A percentile compares a stretch with the other conserved stretches of the same genome.
Conservation (phyloP, 2,888 invertebrate species). For the Stictocephala bisonia region DNA sequence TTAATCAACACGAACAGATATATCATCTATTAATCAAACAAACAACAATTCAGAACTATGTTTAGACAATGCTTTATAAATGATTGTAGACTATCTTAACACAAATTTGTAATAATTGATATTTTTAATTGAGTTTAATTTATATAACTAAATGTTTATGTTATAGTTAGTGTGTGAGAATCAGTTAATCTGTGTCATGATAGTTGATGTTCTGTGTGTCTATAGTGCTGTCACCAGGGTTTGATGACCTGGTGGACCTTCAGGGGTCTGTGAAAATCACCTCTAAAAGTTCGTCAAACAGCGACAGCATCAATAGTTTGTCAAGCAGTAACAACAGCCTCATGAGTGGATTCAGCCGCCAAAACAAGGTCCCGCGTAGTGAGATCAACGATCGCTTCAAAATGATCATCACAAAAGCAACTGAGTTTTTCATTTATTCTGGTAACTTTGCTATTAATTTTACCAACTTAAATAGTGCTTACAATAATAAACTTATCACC, state of each 20-base stretch:
- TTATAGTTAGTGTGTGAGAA: too few species aligned
- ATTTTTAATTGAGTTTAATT: too few species aligned
- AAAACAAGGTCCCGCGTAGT: constrained; percentile 48
- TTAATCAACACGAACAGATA: too few species aligned
- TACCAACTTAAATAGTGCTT: not conserved
- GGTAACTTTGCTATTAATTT: constrained; percentile 54
- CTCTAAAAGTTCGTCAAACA: constrained; percentile 37
- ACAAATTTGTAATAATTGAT: too few species aligned
- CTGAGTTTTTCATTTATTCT: constrained; percentile 66
- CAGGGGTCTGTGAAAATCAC: not conserved
- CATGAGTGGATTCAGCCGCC: not conserved
- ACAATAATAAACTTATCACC: too few species aligned
- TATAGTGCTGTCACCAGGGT: constrained; percentile 25
- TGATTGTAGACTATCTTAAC: too few species aligned
- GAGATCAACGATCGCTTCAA: constrained; percentile 67
- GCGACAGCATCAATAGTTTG: constrained; percentile 33
- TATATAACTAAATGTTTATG: too few species aligned
- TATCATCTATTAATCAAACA: too few species aligned
- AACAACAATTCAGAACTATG: too few species aligned
- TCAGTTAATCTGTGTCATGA: not conserved
- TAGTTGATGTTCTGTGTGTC: not conserved
- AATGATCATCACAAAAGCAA: constrained; percentile 67
- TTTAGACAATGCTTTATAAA: too few species aligned
- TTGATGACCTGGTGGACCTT: constrained; percentile 19
- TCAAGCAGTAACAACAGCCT: not conserved